Percentiles rank a stretch among this genome's conserved stretches.
These are phyloP conservation scores for Ptilodon capucinus DNA, from an alignment of 2,888 invertebrate species.

Conservation along the genomic window DNA sequence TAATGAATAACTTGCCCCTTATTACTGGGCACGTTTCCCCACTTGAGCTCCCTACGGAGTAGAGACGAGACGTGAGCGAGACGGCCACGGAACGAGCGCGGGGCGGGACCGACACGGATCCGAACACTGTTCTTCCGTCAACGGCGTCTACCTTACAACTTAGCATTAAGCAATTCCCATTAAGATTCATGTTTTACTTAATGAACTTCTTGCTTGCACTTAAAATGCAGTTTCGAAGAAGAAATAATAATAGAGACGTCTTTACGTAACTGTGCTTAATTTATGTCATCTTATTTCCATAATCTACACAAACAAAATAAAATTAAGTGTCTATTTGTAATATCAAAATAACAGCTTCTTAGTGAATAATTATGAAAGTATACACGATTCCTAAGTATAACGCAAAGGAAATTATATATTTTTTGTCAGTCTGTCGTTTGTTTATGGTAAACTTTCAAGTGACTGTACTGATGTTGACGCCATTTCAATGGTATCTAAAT, in stretches of 20 bases:
- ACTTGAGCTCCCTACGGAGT: constrained; percentile 44
- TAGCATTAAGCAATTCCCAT: constrained; percentile 68
- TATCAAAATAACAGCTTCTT: too few relatives aligned
- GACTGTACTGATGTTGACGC: too few relatives aligned
- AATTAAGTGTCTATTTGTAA: too few relatives aligned
- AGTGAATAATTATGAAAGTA: too few relatives aligned
- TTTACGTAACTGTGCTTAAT: neutral
- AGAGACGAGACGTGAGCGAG: constrained; percentile 14
- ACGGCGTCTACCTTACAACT: constrained; percentile 63
- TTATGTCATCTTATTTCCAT: neutral
- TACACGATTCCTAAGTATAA: too few relatives aligned
- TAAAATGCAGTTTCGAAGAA: constrained; percentile 31
- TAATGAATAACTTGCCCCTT: constrained; percentile 77
- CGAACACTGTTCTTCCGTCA: constrained; percentile 29
- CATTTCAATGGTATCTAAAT: too few relatives aligned
- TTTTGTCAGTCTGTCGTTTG: too few relatives aligned
- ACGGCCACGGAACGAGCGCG: constrained; percentile 14
- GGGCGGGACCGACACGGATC: constrained; percentile 1
- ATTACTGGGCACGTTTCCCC: constrained; percentile 76
- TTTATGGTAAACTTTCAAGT: too few relatives aligned
- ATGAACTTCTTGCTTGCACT: constrained; percentile 47
- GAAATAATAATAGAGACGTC: neutral
- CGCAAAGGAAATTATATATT: too few relatives aligned
- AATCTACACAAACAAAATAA: too few relatives aligned
- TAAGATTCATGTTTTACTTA: constrained; percentile 63